Evolutionary conservation across 2,888 invertebrate species (phyloP), one percentile per base, ranked within the genome.

Genomic region (Drosophila fulvimacula): DNA sequence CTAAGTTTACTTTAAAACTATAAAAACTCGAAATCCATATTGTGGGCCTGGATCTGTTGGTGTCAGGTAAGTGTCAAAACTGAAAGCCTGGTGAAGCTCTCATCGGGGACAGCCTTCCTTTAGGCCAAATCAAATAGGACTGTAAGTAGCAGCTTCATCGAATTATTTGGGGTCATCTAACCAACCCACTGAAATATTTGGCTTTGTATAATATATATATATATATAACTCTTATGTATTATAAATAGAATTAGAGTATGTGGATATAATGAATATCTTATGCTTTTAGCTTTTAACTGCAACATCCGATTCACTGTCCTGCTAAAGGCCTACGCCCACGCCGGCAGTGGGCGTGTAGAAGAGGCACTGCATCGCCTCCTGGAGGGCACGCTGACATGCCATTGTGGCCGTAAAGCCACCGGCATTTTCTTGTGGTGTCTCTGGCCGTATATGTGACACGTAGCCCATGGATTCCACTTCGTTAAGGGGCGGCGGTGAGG

Each of bases 351-450:
- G 81, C 13, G 91, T 91, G 65, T 91, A 90, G 64, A 88, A 92
- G 11, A 97, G 93, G 10, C 97, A 97, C 65, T 96, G 95, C 89
- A 98, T 94, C 0, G 98, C 97, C 91, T 98, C 98, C 90, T 97
- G 96, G 44, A 98, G 91, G 0, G 98, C 98, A 69, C 98, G 94
- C 71, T 96, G 94, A 90, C 98, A 98, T 0, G 97, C 97, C 79
- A 97, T 93, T 3, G 94, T 94, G 0, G 97, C 94, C n/a, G 94
- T 94, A 91, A 96, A 98, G 1, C 99, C 98, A 11, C 98, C 98
- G 0, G 97, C 97, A 76, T 95, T 94, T 92, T 98, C 98, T 21
- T 94, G 93, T 27, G 94, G 94, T 38, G 93, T 95, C 82, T 97
- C 97, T 3, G 93, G 85, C 78, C 97, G 94, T 39, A 98, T 95